A percentile compares a stretch with the other conserved stretches of the same genome.
phyloP scores from a whole-genome alignment of 2,888 invertebrate species.

The Hecatera dysodea region DNA sequence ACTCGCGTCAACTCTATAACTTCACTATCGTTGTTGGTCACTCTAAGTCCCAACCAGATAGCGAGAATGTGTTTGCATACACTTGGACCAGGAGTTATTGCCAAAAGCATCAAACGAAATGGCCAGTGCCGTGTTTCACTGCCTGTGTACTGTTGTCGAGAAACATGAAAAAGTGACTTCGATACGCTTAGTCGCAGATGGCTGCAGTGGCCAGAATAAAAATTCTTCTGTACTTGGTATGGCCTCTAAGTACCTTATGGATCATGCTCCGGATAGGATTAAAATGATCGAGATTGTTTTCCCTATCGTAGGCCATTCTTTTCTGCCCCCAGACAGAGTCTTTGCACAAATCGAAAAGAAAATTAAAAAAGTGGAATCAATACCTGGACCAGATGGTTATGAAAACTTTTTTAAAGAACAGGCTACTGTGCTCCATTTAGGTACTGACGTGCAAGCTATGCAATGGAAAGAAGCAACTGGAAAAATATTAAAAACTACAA shows the following conservation, averaged over 20 bases:
- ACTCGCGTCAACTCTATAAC: constrained; percentile 55
- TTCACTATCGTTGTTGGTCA: constrained; percentile 32
- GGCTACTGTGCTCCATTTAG: constrained; percentile 43
- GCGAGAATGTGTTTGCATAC: constrained; percentile 49
- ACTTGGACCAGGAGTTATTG: constrained; percentile 55
- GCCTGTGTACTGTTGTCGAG: constrained; percentile 44
- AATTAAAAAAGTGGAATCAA: constrained; percentile 49
- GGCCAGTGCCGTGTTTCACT: constrained; percentile 45
- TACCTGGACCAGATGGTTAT: constrained; percentile 51
- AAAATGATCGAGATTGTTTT: constrained; percentile 59
- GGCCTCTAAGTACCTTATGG: constrained; percentile 61
- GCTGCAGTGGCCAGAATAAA: constrained; percentile 62
- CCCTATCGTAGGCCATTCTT: constrained; percentile 62
- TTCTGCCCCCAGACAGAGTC: constrained; percentile 60
- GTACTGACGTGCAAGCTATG: constrained; percentile 32
- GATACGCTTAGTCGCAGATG: constrained; percentile 57
- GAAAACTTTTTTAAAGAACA: constrained; percentile 49
- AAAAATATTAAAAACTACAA: constrained; percentile 44
- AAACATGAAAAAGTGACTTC: constrained; percentile 42
- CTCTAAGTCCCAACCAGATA: constrained; percentile 18
- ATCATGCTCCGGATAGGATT: constrained; percentile 43
- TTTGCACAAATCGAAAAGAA: constrained; percentile 61
- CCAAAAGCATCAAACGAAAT: constrained; percentile 58
- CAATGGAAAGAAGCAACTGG: constrained; percentile 43
- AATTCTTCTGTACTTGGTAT: constrained; percentile 64